A percentile compares a stretch with the other conserved stretches of the same genome.
phyloP scores from a whole-genome alignment of 2,888 invertebrate species.

The Choreutis nemorana region DNA sequence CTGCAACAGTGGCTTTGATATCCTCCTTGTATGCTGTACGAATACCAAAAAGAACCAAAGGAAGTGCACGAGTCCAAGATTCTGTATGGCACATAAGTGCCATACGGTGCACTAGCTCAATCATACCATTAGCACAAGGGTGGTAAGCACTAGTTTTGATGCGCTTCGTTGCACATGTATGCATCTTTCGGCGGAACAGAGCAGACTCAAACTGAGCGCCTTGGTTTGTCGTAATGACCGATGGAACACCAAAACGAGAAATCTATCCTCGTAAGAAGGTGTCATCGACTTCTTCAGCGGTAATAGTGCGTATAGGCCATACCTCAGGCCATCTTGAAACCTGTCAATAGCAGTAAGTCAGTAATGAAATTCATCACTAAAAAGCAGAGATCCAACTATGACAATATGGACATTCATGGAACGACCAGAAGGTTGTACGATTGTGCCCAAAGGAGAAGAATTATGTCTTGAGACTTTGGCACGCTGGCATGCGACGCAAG shows the following conservation, averaged over 20 bases:
- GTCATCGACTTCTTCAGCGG: slow-evolving; percentile 10
- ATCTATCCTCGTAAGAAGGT: slow-evolving; percentile 8
- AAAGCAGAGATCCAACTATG: slow-evolving; percentile 24
- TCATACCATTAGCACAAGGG: too few relatives aligned
- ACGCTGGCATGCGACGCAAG: slow-evolving; percentile 19
- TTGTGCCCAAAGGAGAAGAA: slow-evolving; percentile 7
- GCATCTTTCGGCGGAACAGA: slow-evolving; percentile 2
- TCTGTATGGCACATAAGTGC: too few relatives aligned
- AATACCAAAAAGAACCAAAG: too few relatives aligned
- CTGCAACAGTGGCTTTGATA: too few relatives aligned
- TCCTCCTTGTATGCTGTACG: too few relatives aligned
- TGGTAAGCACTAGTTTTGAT: slow-evolving; percentile 10
- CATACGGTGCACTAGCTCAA: too few relatives aligned
- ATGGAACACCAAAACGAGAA: slow-evolving; percentile 10
- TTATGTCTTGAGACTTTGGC: slow-evolving; percentile 12
- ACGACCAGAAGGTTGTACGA: slow-evolving; percentile 7
- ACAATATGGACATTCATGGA: slow-evolving; percentile 28
- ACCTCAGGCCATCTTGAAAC: slow-evolving; percentile 4
- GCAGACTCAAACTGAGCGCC: slow-evolving; percentile 10
- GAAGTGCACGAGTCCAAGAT: too few relatives aligned
- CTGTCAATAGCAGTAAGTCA: slow-evolving; percentile 5
- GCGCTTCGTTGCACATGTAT: slow-evolving; percentile 3
- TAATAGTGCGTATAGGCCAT: slow-evolving; percentile 4
- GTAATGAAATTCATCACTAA: slow-evolving; percentile 1
- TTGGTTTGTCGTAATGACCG: slow-evolving; percentile 8